Conservation (phyloP, 2,888 invertebrate genomes). For the Branchipolynoe longqiensis region DNA sequence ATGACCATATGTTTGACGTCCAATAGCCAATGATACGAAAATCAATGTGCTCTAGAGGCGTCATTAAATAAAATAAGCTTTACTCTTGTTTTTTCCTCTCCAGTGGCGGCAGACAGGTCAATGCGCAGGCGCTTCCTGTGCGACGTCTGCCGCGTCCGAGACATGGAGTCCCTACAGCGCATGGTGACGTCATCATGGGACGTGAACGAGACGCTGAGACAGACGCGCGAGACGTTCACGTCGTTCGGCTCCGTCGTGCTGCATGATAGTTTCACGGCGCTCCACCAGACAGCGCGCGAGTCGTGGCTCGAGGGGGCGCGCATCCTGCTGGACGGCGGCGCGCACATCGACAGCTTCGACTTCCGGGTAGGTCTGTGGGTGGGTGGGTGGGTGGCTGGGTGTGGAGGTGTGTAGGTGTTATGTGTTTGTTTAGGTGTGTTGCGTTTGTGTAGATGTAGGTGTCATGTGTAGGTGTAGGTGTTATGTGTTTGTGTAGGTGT, state of each 20-base stretch:
- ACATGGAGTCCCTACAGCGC: not conserved
- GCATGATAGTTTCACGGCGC: constrained; percentile 33
- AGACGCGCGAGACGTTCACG: constrained; percentile 44
- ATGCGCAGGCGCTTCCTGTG: constrained; percentile 34
- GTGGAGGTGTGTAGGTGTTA: not conserved
- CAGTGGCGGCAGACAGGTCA: not conserved
- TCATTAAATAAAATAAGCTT: no score
- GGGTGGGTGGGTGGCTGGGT: not conserved
- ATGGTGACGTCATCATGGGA: constrained; percentile 27
- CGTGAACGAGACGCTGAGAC: constrained; percentile 39
- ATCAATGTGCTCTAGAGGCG: no score
- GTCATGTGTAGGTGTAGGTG: no score
- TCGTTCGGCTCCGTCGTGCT: constrained; percentile 44
- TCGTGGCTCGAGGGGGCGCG: constrained; percentile 20
- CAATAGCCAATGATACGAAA: no score
- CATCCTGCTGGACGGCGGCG: constrained; percentile 13
- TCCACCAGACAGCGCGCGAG: constrained; percentile 46
- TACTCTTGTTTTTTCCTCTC: no score
- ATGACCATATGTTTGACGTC: no score
- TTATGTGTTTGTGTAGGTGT: no score
- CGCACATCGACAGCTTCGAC: constrained; percentile 22
- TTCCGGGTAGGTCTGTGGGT: not conserved
- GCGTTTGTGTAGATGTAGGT: no score
- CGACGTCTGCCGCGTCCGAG: not conserved
- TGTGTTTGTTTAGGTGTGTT: no score